A percentile compares a stretch with the other conserved stretches of the same genome.
phyloP scores from a whole-genome alignment of 2,888 invertebrate genomes.

The Pachymerium ferrugineum region DNA sequence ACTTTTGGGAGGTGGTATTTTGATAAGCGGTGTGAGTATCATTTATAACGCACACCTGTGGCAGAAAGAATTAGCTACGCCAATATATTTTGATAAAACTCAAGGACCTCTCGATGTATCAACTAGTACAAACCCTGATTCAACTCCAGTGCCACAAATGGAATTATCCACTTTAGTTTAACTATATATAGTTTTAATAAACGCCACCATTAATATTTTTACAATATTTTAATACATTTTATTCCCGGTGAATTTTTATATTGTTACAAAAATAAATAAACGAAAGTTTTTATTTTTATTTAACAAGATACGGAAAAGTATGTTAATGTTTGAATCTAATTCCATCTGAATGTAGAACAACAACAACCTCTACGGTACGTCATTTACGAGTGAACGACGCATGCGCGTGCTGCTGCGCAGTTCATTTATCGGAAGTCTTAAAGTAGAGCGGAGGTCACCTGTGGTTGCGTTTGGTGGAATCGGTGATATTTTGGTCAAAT shows the following conservation, averaged over 20 bases:
- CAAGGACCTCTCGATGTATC: not conserved
- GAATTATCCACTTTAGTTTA: constrained; percentile 32
- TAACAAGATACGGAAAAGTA: no score
- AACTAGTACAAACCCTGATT: not conserved
- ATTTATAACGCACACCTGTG: constrained; percentile 91
- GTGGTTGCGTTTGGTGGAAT: not conserved
- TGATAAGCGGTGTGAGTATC: constrained; percentile 88
- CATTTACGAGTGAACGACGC: not conserved
- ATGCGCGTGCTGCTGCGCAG: not conserved
- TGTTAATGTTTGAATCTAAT: no score
- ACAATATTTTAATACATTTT: not conserved
- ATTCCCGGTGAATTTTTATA: not conserved
- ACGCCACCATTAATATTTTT: not conserved
- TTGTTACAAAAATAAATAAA: not conserved
- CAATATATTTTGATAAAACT: not conserved
- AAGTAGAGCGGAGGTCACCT: not conserved
- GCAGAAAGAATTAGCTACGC: constrained; percentile 58
- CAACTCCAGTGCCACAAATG: constrained; percentile 27
- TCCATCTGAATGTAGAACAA: not conserved
- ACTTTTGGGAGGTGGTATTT: constrained; percentile 81
- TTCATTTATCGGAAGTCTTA: not conserved
- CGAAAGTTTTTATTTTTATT: not conserved
- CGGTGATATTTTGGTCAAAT: constrained; percentile 30
- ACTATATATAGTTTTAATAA: not conserved
- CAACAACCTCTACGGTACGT: not conserved